These are phyloP conservation scores for Theristicus caerulescens DNA, from an alignment of 2,113 vertebrate genomes.

Conservation along the genomic window DNA sequence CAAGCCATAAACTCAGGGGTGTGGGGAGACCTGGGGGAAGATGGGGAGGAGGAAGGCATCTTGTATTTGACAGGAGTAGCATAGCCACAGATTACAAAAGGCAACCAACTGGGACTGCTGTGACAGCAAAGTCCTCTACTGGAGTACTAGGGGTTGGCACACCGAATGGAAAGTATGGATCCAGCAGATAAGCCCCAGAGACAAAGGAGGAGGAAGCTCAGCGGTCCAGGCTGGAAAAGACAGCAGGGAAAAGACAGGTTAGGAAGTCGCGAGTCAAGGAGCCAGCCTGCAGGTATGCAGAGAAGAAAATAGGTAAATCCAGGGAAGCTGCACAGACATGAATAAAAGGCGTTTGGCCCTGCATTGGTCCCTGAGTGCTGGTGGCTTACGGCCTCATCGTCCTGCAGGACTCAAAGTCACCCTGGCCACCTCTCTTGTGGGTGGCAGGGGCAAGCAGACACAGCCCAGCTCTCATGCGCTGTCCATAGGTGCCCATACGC, in stretches of 20 bases:
- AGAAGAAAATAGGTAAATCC: neutral
- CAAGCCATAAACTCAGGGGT: neutral
- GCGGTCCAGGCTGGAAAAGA: neutral
- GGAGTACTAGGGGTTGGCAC: neutral
- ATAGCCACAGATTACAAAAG: neutral
- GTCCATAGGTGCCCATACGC: neutral
- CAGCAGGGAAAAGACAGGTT: neutral
- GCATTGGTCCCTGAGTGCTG: rapidly evolving
- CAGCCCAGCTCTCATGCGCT: rapidly evolving
- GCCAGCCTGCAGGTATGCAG: neutral
- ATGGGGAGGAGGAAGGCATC: neutral
- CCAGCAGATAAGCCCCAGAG: neutral
- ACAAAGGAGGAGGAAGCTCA: neutral
- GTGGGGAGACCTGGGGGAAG: neutral
- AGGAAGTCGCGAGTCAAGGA: neutral
- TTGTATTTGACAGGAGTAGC: neutral
- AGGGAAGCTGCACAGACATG: neutral
- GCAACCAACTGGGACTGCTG: neutral
- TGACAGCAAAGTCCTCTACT: neutral
- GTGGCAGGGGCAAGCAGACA: neutral
- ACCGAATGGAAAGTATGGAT: neutral
- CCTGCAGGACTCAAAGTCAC: neutral
- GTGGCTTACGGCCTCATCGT: rapidly evolving
- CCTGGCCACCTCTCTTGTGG: neutral
- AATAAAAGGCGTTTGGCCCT: neutral